Conservation (phyloP, 1,140 invertebrate genomes). For the Steinernema feltiae region DNA sequence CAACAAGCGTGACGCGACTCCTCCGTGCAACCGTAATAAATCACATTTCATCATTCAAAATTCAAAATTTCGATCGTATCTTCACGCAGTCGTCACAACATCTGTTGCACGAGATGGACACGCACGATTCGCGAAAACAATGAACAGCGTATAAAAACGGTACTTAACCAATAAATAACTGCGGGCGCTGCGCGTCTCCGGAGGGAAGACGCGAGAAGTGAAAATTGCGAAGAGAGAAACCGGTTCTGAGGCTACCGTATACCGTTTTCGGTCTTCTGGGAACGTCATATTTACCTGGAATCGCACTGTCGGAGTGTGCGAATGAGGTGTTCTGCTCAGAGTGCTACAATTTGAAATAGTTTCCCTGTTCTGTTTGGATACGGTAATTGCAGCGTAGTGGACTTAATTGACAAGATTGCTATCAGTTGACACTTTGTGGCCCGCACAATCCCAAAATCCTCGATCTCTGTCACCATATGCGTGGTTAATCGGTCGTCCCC, state of each 20-base stretch:
- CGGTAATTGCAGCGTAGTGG: neutral
- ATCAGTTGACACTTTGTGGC: neutral
- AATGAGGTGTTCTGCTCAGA: neutral
- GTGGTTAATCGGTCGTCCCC: neutral
- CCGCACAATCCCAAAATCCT: neutral
- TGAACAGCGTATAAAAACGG: constrained; percentile 1
- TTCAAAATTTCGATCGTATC: constrained; percentile 13
- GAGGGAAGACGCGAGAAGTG: neutral
- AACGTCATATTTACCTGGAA: no score
- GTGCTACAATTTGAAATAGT: neutral
- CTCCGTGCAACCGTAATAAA: constrained; percentile 9
- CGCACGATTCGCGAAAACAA: neutral
- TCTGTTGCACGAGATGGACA: neutral
- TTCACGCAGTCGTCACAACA: neutral
- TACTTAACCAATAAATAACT: constrained; percentile 14
- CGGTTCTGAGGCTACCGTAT: neutral
- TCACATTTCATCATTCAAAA: constrained; percentile 7
- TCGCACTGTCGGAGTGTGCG: neutral
- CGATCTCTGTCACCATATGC: constrained; percentile 2
- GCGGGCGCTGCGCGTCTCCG: neutral
- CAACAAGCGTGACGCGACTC: neutral
- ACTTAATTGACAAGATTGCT: neutral
- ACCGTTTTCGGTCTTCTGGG: no score
- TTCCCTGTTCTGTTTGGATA: neutral
- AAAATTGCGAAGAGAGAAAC: neutral